Evolutionary conservation across 2,113 vertebrate genomes (phyloP), one percentile per base, ranked within the genome.

Genomic region (Cavia aperea): DNA sequence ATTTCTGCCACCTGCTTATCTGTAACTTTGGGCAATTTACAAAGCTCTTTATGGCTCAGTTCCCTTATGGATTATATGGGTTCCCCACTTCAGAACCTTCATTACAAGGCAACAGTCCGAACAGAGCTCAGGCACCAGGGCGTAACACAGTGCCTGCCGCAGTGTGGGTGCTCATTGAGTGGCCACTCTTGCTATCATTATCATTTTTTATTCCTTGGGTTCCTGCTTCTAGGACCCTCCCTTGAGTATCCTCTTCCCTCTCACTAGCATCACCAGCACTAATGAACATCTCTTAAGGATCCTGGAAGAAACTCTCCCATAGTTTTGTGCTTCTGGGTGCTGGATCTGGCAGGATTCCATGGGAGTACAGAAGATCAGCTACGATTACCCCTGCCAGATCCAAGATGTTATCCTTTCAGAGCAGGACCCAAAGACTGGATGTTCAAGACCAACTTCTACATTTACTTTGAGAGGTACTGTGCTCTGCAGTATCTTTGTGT

Each of bases 1-100:
- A 31, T 87, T 94, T 95, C 62, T 91, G 68, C 89, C 73, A 89
- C 31, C 19, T 85, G 43, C 23, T 79, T 66, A 39, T 16, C 39
- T 63, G 2, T 66, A 62, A 86, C 14, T 18, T 24, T 78, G 39
- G 65, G 24, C 31, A 75, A 65, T 70, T 70, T 63, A 63, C 72
- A 56, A 46, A 89, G 11, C n/a, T 79, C 85, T 63, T 72, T 65
- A 85, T 75, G 33, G n/a, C 43, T 66, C 26, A 36, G 72, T 33
- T 93, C 60, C 78, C 43, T 85, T 36, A 73, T 23, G 29, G 62
- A 26, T 93, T 11, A 56, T 88, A 75, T 33, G 3, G n/a, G 54
- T 54, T 39, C 46, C n/a, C 66, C 70, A 36, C 39, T 63, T 81
- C 23, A 72, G 60, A 49, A 21, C 13, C 73, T 85, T 31, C n/a